phyloP scores from a whole-genome alignment of 2,113 vertebrate species.

The Brachyhypopomus occidentalis region DNA sequence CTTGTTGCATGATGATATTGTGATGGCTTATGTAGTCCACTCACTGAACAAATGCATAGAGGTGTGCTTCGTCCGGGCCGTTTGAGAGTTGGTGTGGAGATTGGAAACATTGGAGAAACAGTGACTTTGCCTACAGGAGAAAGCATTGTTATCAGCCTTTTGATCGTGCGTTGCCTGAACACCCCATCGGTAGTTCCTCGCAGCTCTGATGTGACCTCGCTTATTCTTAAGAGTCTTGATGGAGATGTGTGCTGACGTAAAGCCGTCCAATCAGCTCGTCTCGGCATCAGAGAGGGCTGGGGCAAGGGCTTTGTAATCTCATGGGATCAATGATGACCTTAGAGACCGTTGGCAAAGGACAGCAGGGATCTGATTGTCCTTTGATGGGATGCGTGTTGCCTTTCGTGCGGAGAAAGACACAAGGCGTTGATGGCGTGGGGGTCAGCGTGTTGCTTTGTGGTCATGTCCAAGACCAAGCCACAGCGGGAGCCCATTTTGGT shows the following conservation, averaged over 20 bases:
- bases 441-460: neutral
- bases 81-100: no score
- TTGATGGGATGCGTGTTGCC: neutral
- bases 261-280: neutral
- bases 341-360: neutral
- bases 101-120: neutral
- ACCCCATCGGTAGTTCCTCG: no score
- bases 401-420: neutral
- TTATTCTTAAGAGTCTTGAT: neutral
- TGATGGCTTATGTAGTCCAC: no score
- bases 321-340: neutral
- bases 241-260: conserved; percentile 13
- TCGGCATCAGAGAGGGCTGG: neutral
- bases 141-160: neutral
- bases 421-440: neutral
- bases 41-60: no score
- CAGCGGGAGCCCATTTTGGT: neutral
- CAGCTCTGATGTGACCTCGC: neutral
- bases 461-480: neutral
- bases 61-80: no score
- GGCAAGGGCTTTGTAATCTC: conserved; percentile 2
- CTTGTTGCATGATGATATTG: no score
- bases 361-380: neutral
- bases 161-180: neutral
- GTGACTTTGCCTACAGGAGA: neutral